These are phyloP conservation scores for Erythrocercus mccallii DNA, from an alignment of 2,113 vertebrate species.

Conservation along the genomic window DNA sequence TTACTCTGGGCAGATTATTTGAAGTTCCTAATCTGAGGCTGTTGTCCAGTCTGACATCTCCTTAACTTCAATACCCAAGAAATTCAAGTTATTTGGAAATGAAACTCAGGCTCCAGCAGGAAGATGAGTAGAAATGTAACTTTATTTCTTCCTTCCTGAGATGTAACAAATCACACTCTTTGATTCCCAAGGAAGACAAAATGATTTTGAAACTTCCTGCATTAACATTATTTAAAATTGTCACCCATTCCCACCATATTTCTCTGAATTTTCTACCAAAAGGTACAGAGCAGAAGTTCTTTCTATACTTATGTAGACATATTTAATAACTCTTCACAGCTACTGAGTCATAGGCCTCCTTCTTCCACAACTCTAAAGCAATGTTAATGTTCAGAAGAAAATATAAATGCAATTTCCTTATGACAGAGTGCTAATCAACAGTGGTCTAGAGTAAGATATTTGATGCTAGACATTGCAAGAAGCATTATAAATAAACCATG, in stretches of 20 bases:
- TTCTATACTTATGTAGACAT: neutral
- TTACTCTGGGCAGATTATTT: neutral
- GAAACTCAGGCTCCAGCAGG: neutral
- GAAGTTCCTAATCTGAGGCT: neutral
- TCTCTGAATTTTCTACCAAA: neutral
- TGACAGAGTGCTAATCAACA: constrained; percentile 25
- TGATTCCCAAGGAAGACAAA: neutral
- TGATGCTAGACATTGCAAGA: neutral
- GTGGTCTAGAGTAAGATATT: constrained; percentile 20
- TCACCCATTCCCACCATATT: neutral
- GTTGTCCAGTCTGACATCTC: neutral
- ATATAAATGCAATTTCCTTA: neutral
- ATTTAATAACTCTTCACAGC: neutral
- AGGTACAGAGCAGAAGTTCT: neutral
- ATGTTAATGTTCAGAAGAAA: neutral
- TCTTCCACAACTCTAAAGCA: neutral
- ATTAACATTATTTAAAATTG: neutral
- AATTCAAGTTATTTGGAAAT: neutral
- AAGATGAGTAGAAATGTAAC: neutral
- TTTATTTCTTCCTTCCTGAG: neutral
- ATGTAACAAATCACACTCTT: neutral
- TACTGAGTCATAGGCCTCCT: neutral
- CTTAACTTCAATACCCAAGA: neutral
- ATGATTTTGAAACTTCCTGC: neutral
- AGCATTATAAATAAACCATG: constrained; percentile 35